These are phyloP conservation scores for Mesorhabditis sp. DNA, from an alignment of 2,888 invertebrate species.

Conservation along the genomic window DNA sequence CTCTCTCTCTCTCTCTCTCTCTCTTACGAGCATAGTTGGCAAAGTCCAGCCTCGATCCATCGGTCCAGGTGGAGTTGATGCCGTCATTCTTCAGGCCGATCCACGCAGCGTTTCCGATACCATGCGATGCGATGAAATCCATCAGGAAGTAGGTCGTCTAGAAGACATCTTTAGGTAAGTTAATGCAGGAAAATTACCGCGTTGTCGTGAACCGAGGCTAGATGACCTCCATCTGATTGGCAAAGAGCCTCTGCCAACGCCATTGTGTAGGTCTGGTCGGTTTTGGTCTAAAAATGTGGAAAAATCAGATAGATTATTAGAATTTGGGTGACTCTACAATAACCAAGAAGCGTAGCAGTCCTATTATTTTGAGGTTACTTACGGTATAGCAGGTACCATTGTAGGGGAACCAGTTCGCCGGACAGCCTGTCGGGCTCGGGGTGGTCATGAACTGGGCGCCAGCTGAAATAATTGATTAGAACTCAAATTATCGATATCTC, in stretches of 20 bases:
- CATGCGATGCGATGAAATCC: not conserved
- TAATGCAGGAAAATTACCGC: not conserved
- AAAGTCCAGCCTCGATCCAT: not conserved
- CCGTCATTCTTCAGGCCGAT: not conserved
- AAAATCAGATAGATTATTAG: too few species aligned
- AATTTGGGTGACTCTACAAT: too few species aligned
- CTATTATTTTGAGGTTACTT: too few species aligned
- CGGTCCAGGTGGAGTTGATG: not conserved
- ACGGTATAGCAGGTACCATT: not conserved
- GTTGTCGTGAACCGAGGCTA: constrained; percentile 4
- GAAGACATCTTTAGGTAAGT: not conserved
- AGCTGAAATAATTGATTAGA: too few species aligned
- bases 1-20: not conserved
- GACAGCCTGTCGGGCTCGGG: not conserved
- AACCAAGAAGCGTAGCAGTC: too few species aligned
- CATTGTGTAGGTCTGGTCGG: not conserved
- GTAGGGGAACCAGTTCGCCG: not conserved
- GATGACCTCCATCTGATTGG: not conserved
- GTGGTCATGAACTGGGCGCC: too few species aligned
- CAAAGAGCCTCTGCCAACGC: not conserved
- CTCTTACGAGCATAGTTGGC: not conserved
- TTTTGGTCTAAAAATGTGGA: not conserved
- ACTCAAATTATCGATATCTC: too few species aligned
- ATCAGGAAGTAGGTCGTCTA: not conserved
- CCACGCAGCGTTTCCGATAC: not conserved